Percentiles rank a stretch among this genome's conserved stretches.
Conservation (phyloP, 1,140 invertebrate species). For the Nilaparvata lugens region DNA sequence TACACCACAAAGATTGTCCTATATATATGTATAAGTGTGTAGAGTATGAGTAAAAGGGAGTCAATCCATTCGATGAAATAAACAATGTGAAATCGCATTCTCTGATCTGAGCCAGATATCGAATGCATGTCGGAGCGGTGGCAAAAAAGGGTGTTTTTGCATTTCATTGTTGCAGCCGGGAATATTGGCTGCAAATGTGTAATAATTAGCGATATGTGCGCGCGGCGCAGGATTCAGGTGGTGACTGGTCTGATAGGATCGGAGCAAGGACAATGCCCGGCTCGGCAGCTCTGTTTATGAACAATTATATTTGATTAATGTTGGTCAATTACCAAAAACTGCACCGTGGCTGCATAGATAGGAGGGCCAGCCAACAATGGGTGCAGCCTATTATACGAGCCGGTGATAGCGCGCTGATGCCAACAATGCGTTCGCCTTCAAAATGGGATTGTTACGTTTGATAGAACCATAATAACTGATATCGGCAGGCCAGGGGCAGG, state of each 20-base stretch:
- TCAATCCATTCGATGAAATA: too few relatives aligned
- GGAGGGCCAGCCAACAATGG: not conserved
- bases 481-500: not conserved
- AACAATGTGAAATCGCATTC: too few relatives aligned
- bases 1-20: too few relatives aligned
- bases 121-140: too few relatives aligned
- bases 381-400: not conserved
- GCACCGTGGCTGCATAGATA: not conserved
- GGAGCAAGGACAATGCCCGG: not conserved
- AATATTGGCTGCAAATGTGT: too few relatives aligned
- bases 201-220: too few relatives aligned
- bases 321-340: conserved; percentile 2
- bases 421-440: not conserved
- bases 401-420: not conserved
- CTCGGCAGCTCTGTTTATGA: not conserved
- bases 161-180: too few relatives aligned
- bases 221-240: too few relatives aligned
- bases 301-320: conserved; percentile 2
- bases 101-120: too few relatives aligned
- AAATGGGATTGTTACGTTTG: conserved; percentile 3
- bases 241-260: not conserved
- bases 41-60: too few relatives aligned
- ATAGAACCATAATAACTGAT: conserved; percentile 1
- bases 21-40: too few relatives aligned
- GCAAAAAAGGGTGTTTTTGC: too few relatives aligned